A percentile compares a stretch with the other conserved stretches of the same genome.
Conservation (phyloP, 2,797 vertebrate genomes). For the Rachycentron canadum region DNA sequence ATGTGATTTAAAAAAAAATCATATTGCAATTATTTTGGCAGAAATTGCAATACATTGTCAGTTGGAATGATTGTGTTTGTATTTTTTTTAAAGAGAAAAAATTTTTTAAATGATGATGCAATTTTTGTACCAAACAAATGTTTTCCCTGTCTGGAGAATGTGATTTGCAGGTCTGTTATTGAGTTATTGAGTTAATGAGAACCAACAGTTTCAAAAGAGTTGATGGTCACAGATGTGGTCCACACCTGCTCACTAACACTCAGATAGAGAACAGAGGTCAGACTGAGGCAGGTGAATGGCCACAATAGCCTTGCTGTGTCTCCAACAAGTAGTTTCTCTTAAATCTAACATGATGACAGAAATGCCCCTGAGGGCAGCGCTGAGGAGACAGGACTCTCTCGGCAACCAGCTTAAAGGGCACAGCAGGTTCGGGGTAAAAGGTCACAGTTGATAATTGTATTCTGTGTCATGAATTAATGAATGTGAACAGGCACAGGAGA, state of each 20-base stretch:
- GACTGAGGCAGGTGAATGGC: constrained; percentile 9
- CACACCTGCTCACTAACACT: constrained; percentile 19
- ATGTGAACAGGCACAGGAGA: background rate
- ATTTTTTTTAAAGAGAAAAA: no score
- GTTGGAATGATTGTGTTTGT: no score
- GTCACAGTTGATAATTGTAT: background rate
- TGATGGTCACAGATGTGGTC: background rate
- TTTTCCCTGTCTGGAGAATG: no score
- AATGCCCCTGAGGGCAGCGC: constrained; percentile 24
- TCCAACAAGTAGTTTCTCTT: constrained; percentile 17
- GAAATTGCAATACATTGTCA: no score
- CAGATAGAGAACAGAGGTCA: background rate
- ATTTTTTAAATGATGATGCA: no score
- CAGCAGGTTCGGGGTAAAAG: constrained; percentile 10
- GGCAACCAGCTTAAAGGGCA: background rate
- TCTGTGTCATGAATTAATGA: background rate
- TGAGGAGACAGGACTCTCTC: constrained; percentile 1
- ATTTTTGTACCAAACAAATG: no score
- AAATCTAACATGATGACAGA: constrained; percentile 39
- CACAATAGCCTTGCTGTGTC: constrained; percentile 44
- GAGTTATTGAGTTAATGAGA: background rate
- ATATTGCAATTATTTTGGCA: no score
- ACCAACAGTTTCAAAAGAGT: background rate
- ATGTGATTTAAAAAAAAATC: no score
- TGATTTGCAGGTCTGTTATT: no score